Percentiles rank a stretch among this genome's conserved stretches.
These are phyloP conservation scores for Monopterus albus DNA, from an alignment of 2,113 vertebrate genomes.

Conservation along the genomic window DNA sequence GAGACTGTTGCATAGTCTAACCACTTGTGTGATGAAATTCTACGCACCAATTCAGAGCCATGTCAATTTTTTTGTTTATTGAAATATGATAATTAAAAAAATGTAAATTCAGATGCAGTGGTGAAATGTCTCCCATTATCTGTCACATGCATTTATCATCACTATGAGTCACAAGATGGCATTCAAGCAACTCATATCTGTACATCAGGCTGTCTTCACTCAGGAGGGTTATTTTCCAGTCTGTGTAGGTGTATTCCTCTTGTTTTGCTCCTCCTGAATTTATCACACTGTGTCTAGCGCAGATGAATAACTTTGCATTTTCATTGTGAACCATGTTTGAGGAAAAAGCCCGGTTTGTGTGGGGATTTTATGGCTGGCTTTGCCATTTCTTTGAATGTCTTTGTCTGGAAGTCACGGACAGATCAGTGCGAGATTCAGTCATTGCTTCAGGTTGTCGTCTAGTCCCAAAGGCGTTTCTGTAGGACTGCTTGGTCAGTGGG, in stretches of 20 bases:
- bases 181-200: not conserved
- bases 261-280: constrained; percentile 11
- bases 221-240: constrained; percentile 13
- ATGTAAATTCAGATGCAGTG: constrained; percentile 2
- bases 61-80: not conserved
- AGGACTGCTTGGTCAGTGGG: constrained; percentile 43
- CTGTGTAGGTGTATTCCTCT: constrained; percentile 5
- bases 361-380: not conserved
- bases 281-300: constrained; percentile 4
- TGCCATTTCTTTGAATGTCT: constrained; percentile 29
- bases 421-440: constrained; percentile 53
- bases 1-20: constrained; percentile 12
- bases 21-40: not conserved
- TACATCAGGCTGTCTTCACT: not conserved
- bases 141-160: constrained; percentile 2
- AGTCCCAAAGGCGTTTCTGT: constrained; percentile 68
- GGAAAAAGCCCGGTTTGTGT: not conserved
- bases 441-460: constrained; percentile 42
- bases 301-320: constrained; percentile 27
- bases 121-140: constrained; percentile 4
- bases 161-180: constrained; percentile 1
- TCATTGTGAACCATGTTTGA: too few relatives aligned
- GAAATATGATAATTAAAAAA: constrained; percentile 15
- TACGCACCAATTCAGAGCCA: not conserved
- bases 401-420: constrained; percentile 36